phyloP scores from a whole-genome alignment of 2,113 vertebrate genomes.

The Lophotis ruficrista region DNA sequence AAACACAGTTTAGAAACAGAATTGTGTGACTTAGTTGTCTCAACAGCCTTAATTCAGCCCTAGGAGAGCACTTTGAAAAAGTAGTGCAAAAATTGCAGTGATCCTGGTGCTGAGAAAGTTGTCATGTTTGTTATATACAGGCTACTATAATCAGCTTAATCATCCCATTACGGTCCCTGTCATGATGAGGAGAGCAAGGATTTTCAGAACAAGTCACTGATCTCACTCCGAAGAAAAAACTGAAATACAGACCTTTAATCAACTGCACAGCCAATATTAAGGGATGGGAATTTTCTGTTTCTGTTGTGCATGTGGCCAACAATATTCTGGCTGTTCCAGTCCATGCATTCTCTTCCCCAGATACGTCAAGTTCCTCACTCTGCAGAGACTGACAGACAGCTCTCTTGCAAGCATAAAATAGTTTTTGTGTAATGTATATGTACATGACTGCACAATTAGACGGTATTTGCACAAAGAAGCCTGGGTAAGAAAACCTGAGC shows the following conservation, averaged over 20 bases:
- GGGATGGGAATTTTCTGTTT: not conserved
- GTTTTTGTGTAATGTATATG: not conserved
- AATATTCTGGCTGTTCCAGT: not conserved
- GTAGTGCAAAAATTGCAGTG: not conserved
- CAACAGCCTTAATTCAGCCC: not conserved
- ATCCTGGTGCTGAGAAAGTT: not conserved
- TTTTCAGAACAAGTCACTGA: not conserved
- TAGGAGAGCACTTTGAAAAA: not conserved
- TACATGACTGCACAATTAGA: not conserved
- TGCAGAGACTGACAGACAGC: not conserved
- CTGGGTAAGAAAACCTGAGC: not conserved
- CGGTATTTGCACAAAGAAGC: not conserved
- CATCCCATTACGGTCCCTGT: not conserved
- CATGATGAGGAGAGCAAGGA: not conserved
- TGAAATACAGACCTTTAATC: not conserved
- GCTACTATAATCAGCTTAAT: not conserved
- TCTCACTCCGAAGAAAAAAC: not conserved
- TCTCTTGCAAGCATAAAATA: not conserved
- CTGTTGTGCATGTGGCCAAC: not conserved
- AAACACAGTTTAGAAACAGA: not conserved
- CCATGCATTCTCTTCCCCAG: not conserved
- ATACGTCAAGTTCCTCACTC: not conserved
- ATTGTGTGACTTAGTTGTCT: not conserved
- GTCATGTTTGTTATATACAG: not conserved
- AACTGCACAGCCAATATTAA: not conserved